Percentiles rank a stretch among this genome's conserved stretches.
phyloP scores from a whole-genome alignment of 1,140 invertebrate species.

The Tetramorium simillimum region DNA sequence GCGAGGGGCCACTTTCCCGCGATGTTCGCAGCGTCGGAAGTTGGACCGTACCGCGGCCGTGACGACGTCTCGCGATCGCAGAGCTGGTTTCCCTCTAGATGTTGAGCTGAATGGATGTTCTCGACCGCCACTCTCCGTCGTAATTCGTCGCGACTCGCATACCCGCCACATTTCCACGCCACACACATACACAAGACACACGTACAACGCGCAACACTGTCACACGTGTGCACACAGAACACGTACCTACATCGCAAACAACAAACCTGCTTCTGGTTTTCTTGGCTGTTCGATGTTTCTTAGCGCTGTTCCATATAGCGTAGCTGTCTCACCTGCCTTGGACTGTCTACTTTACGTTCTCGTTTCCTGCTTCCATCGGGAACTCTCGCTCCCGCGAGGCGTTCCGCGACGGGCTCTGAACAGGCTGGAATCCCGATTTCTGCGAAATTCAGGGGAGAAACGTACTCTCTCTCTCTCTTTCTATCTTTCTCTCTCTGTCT shows the following conservation, averaged over 20 bases:
- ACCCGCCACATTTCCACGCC: background rate
- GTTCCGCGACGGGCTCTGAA: constrained; percentile 15
- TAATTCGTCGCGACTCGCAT: constrained; percentile 7
- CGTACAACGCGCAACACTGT: background rate
- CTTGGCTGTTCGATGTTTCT: constrained; percentile 77
- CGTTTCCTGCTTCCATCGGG: constrained; percentile 58
- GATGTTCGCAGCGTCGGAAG: constrained; percentile 1
- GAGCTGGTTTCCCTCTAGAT: constrained; percentile 70
- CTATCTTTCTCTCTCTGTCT: background rate
- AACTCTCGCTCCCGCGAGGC: constrained; percentile 37
- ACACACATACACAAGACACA: background rate
- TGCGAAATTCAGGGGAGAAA: constrained; percentile 13
- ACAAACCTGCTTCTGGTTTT: constrained; percentile 68
- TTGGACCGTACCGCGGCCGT: constrained; percentile 23
- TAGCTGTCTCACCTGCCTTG: constrained; percentile 77
- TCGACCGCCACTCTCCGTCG: constrained; percentile 52
- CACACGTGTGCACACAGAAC: background rate
- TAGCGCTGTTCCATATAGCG: constrained; percentile 73
- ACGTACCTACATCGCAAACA: constrained; percentile 33
- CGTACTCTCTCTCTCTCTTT: background rate
- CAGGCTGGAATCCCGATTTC: constrained; percentile 18
- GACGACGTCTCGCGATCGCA: constrained; percentile 53
- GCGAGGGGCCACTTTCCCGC: constrained; percentile 1
- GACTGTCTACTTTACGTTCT: constrained; percentile 66
- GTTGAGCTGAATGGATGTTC: constrained; percentile 77